Base-by-base conservation (phyloP, 1,140 invertebrate genomes). In the Microplitis mediator region DNA sequence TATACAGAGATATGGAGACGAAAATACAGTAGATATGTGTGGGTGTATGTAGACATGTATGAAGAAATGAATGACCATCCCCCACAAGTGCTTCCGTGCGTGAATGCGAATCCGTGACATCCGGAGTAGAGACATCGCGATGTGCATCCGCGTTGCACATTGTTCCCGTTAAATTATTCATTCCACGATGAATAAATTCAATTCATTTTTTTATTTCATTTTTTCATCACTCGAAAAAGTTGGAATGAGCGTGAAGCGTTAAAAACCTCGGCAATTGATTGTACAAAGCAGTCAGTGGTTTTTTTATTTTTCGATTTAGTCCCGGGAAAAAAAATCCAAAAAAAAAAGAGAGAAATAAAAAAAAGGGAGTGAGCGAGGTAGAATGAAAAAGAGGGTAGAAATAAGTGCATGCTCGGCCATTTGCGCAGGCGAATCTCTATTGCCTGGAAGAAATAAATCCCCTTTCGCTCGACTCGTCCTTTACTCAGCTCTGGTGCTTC, bases 381-480 rank as follows among this genome's bases (percentile, higher is more conserved):
- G 31, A 32, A 61, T 64, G n/a, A 45, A 31, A 23, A 45, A 45
- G 39, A 45, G 39, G 39, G 39, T 45, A 6, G 39, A 45, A 45
- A 45, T 66, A 45, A 66, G 64, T 51, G 45, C 39, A 51, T 35
- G 45, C 14, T 66, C 45, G 50, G 45, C 64, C 23, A 66, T 66
- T 66, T 51, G 14, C 39, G 39, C 64, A 31, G 4, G 9, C 64
- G 64, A 66, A 45, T 71, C 69, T 71, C 62, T 51, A 71, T 71
- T 61, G 69, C 69, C 34, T 71, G 69, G 69, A 64, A 71, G 69
- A 71, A 71, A 71, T 71, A 71, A 71, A 71, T 71, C 69, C 69
- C 69, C 50, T 64, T 65, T 71, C 51, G 69, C 69, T 65, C 61
- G 61, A 71, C 45, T 71, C 69, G 61, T 65, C 61, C 60, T 52